Evolutionary conservation across 2,888 invertebrate species (phyloP).

Genomic region (Ephialtes manifestator): DNA sequence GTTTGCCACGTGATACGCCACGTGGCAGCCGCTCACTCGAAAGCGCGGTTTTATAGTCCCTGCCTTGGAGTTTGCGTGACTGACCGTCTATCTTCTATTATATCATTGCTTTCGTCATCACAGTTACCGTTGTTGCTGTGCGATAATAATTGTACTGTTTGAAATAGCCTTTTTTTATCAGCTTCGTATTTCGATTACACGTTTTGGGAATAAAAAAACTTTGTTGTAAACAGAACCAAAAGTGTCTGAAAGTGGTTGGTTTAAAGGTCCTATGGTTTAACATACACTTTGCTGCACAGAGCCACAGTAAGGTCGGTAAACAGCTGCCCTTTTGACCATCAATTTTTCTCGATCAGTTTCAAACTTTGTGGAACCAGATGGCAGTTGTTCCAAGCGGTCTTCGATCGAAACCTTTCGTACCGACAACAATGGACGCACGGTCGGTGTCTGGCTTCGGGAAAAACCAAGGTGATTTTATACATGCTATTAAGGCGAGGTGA

Average conservation of each 20-base stretch:
- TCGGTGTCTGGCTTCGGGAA: no score
- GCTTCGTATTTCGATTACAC: background rate
- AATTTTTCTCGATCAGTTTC: background rate
- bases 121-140: background rate
- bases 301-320: background rate
- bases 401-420: background rate
- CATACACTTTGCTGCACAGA: background rate
- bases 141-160: background rate
- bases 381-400: constrained; percentile 5
- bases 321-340: background rate
- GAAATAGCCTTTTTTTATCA: background rate
- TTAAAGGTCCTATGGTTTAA: no score
- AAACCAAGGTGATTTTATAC: no score
- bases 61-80: constrained; percentile 2
- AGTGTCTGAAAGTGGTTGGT: no score
- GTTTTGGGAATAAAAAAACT: background rate
- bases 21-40: constrained; percentile 34
- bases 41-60: background rate
- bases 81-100: background rate
- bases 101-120: background rate
- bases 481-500: no score
- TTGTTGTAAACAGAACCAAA: no score
- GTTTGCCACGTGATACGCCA: constrained; percentile 20
- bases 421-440: no score
- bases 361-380: background rate